phyloP scores from a whole-genome alignment of 2,797 vertebrate genomes.

The Amphiprion clarkii region DNA sequence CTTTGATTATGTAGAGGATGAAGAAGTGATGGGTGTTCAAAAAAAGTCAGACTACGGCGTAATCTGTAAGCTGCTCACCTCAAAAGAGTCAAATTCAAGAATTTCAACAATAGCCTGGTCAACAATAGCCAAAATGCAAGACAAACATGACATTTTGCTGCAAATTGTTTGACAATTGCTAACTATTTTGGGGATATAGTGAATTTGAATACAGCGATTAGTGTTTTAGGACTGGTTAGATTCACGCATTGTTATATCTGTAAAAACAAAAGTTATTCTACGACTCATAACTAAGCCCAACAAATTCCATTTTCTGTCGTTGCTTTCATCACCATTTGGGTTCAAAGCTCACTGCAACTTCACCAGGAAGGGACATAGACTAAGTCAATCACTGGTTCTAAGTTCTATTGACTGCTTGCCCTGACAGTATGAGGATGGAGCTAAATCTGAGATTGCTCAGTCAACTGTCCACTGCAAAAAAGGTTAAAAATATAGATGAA shows the following conservation, averaged over 20 bases:
- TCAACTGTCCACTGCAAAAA: conserved; percentile 32
- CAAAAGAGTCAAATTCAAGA: conserved; percentile 17
- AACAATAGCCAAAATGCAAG: neutral
- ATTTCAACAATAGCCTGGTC: conserved; percentile 25
- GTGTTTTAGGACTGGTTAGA: neutral
- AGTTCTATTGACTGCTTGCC: neutral
- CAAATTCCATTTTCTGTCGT: neutral
- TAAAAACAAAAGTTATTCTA: neutral
- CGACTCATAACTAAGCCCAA: neutral
- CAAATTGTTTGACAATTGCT: conserved; percentile 2
- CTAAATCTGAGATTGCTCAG: conserved; percentile 10
- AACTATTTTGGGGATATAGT: neutral
- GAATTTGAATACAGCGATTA: neutral
- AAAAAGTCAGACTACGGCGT: conserved; percentile 32
- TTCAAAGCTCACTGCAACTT: neutral
- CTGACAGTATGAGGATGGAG: conserved; percentile 15
- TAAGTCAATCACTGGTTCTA: conserved; percentile 2
- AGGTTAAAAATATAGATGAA: conserved; percentile 53
- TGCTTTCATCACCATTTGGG: conserved; percentile 3
- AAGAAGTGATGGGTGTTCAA: conserved; percentile 37
- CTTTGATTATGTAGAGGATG: conserved; percentile 64
- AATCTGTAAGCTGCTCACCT: conserved; percentile 41
- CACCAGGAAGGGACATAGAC: neutral
- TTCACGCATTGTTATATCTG: neutral
- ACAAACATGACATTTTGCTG: conserved; percentile 19